Base-by-base conservation (phyloP, 2,113 vertebrate species). In the Piaya cayana region DNA sequence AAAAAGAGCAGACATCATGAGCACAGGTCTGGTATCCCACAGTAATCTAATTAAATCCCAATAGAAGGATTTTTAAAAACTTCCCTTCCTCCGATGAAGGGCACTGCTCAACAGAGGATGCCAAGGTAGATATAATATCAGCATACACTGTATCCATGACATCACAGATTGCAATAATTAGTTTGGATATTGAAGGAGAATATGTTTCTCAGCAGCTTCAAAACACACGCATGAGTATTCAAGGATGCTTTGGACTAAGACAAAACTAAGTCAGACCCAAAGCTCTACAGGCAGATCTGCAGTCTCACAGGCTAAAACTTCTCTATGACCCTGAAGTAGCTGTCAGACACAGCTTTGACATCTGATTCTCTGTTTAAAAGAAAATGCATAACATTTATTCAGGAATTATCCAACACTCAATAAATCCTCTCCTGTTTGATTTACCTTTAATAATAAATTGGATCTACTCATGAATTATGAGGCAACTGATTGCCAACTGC, bases 391-490 rank as follows among this genome's bases (percentile, higher is more conserved):
- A 3, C 45, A 87, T 27, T 72, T 56, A 85, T 93, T 92, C 81
- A 87, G 63, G 26, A 85, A 59, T 79, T 82, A 81, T 21, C 29
- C 81, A 82, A 25, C 89, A 91, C 36, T 76, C 70, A 91, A 70
- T 88, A 92, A 92, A 95, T 53, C 27, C 17, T 63, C n/a, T 52
- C 8, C 39, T 71, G 27, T 15, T 87, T 72, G 69, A 91, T 92
- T 86, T 81, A 81, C 43, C 42, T 90, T 63, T 71, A 86, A 67
- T 81, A 88, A 94, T 64, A 69, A 89, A 69, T n/a, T 37, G 5
- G 42, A 8, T 58, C 9, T 62, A 71, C 17, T 60, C 52, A 76
- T 62, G 47, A 84, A 21, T 76, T 84, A 53, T 3, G 49, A 79
- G 39, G 49, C 15, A 84, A 19, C 8, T 71, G 60, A 52, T 58